Evolutionary conservation across 2,113 vertebrate genomes (phyloP).

Genomic region (Menidia beryllina): DNA sequence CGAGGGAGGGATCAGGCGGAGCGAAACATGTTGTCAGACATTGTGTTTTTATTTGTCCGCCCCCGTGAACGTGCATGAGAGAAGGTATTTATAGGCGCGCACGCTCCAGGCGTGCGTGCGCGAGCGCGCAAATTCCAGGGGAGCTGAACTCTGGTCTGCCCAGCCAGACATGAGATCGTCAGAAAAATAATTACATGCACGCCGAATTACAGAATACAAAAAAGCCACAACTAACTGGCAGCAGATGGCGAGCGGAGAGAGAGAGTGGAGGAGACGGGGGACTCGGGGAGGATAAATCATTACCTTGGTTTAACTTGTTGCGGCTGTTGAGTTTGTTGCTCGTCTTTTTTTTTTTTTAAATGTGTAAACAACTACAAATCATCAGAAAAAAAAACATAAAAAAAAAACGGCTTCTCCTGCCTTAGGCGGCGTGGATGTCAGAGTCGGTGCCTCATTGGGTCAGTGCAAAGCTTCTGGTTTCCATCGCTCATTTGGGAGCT

Average conservation of each 20-base stretch:
- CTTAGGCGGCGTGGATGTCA: slow-evolving; percentile 34
- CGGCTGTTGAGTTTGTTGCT: slow-evolving; percentile 55
- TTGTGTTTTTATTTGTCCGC: slow-evolving; percentile 17
- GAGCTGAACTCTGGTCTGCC: slow-evolving; percentile 4
- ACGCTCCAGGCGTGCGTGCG: not conserved
- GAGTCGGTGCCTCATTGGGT: too few relatives aligned
- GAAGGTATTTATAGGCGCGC: slow-evolving; percentile 9
- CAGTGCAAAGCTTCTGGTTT: not conserved
- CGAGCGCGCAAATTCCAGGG: not conserved
- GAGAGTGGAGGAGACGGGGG: slow-evolving; percentile 1
- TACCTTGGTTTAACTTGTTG: slow-evolving; percentile 48
- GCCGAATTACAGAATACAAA: slow-evolving; percentile 30
- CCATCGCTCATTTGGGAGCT: not conserved
- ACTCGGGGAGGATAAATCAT: slow-evolving; percentile 26
- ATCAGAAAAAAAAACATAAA: slow-evolving; percentile 60
- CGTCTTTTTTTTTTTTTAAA: slow-evolving; percentile 42
- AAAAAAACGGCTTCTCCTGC: slow-evolving; percentile 42
- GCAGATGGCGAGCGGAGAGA: slow-evolving; percentile 19
- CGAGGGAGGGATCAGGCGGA: slow-evolving; percentile 9
- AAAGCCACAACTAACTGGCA: slow-evolving; percentile 36
- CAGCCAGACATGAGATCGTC: slow-evolving; percentile 22
- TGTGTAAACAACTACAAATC: slow-evolving; percentile 49
- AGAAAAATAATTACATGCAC: slow-evolving; percentile 24
- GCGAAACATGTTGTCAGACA: slow-evolving; percentile 9
- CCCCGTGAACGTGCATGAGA: slow-evolving; percentile 12